Evolutionary conservation across 2,888 invertebrate species (phyloP).

Genomic region (Ganaspis brasiliensis): DNA sequence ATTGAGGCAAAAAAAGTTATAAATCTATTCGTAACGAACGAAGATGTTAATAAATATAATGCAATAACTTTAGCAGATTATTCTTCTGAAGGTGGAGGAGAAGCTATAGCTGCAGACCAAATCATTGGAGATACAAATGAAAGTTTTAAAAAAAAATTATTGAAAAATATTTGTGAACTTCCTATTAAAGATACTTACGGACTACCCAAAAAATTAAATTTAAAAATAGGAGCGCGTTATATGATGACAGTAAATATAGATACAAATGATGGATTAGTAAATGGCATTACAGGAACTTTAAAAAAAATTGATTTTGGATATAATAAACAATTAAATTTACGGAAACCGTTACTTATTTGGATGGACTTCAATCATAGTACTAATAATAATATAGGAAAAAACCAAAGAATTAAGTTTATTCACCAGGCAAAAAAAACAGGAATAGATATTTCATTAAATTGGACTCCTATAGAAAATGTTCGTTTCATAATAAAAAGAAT

Average conservation of each 20-base stretch:
- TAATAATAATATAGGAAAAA: too few species aligned
- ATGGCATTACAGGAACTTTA: conserved; percentile 43
- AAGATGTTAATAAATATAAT: conserved; percentile 45
- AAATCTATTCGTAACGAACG: conserved; percentile 47
- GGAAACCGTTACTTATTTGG: not conserved
- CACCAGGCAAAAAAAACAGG: too few species aligned
- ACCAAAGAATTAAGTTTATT: too few species aligned
- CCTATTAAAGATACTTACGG: conserved; percentile 43
- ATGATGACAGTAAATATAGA: conserved; percentile 50
- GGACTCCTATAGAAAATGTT: conserved; percentile 40
- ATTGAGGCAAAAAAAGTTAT: conserved; percentile 39
- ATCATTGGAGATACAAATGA: conserved; percentile 40
- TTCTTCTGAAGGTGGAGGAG: not conserved
- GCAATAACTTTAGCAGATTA: not conserved
- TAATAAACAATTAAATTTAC: conserved; percentile 33
- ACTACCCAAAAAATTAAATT: conserved; percentile 25
- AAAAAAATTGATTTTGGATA: conserved; percentile 45
- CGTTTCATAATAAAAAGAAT: conserved; percentile 39
- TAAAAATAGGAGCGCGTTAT: conserved; percentile 49
- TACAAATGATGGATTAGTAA: conserved; percentile 36
- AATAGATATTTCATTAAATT: too few species aligned
- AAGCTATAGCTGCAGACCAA: not conserved
- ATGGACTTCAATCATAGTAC: conserved; percentile 10
- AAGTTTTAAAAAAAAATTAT: conserved; percentile 40
- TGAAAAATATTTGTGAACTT: conserved; percentile 39